These are phyloP conservation scores for Lophura swinhoii DNA, from an alignment of 2,797 vertebrate genomes.

Conservation along the genomic window DNA sequence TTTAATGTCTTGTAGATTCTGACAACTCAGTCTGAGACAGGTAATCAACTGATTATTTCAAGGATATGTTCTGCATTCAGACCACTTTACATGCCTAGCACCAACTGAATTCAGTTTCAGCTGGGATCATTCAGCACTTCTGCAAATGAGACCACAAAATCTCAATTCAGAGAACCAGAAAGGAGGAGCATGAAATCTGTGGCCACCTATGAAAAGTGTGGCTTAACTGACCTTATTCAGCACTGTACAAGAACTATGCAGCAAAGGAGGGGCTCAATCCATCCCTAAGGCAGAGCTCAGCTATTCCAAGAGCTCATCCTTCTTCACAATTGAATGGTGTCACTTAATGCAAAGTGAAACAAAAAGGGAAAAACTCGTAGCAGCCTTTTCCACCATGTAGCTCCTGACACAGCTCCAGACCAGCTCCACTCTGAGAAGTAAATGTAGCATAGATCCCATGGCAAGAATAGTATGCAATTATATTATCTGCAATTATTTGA, in stretches of 20 bases:
- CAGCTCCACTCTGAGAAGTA: slow-evolving; percentile 52
- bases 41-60: not conserved
- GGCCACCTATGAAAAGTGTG: slow-evolving; percentile 43
- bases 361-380: slow-evolving; percentile 30
- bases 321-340: not conserved
- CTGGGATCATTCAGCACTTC: slow-evolving; percentile 33
- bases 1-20: not conserved
- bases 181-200: not conserved
- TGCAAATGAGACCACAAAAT: slow-evolving; percentile 48
- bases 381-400: not conserved
- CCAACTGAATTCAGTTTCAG: slow-evolving; percentile 7
- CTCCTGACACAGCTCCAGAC: slow-evolving; percentile 48
- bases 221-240: slow-evolving; percentile 23
- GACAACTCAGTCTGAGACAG: not conserved
- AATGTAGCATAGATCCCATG: slow-evolving; percentile 33
- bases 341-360: not conserved
- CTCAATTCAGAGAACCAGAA: slow-evolving; percentile 12
- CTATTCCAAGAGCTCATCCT: not conserved
- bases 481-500: slow-evolving; percentile 45
- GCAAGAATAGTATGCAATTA: slow-evolving; percentile 50
- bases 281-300: not conserved
- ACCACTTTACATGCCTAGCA: not conserved
- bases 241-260: not conserved
- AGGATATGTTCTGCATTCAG: not conserved
- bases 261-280: not conserved